These are phyloP conservation scores for Pachycephala philippinensis DNA, from an alignment of 2,113 vertebrate genomes.

Conservation along the genomic window DNA sequence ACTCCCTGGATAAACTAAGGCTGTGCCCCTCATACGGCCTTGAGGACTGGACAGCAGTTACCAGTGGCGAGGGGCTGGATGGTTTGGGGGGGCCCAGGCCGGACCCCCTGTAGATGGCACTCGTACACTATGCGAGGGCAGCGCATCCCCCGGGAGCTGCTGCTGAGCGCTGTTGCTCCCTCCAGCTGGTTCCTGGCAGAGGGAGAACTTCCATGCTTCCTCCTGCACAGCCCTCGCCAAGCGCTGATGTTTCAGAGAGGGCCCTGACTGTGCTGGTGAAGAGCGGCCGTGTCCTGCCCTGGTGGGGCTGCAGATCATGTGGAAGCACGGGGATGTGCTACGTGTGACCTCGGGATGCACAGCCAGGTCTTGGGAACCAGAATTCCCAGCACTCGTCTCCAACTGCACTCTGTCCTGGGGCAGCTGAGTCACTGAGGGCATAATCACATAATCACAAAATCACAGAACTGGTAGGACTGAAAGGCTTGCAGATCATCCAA, in stretches of 20 bases:
- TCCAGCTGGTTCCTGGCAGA: background rate
- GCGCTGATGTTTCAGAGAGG: background rate
- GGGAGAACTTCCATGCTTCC: background rate
- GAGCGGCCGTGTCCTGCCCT: background rate
- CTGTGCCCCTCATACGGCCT: fast-evolving
- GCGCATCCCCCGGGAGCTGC: background rate
- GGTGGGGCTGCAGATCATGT: background rate
- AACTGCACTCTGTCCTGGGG: background rate
- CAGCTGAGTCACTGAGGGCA: background rate
- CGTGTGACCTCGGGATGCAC: background rate
- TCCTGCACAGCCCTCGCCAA: background rate
- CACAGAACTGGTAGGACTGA: background rate
- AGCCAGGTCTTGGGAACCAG: background rate
- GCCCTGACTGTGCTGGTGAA: background rate
- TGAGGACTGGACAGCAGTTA: too few species aligned
- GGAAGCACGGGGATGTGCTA: background rate
- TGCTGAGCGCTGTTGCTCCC: background rate
- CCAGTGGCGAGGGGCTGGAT: fast-evolving
- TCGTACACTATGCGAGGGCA: background rate
- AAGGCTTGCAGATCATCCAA: background rate
- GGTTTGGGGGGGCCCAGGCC: background rate
- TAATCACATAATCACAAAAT: background rate
- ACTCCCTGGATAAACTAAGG: fast-evolving
- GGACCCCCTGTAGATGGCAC: constrained; percentile 57
- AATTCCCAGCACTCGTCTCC: background rate